Evolutionary conservation across 2,113 vertebrate species (phyloP).

Genomic region (Callocephalon fimbriatum): DNA sequence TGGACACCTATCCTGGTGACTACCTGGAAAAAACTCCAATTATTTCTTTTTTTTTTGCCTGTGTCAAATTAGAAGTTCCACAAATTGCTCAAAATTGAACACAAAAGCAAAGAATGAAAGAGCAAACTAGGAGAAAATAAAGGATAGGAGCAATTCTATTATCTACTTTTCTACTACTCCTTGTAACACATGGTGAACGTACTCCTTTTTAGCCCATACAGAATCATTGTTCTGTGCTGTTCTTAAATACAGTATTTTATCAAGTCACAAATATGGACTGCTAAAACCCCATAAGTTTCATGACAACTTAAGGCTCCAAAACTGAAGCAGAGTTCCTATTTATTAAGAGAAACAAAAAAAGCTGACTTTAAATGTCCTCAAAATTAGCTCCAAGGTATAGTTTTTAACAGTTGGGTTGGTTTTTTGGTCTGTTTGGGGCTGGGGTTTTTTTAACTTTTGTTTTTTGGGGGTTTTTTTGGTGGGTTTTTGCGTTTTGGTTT

Average conservation of each 20-base stretch:
- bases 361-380: background rate
- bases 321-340: background rate
- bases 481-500: background rate
- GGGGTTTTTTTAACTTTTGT: background rate
- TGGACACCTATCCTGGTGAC: background rate
- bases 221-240: background rate
- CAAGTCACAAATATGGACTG: background rate
- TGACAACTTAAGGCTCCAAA: background rate
- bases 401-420: background rate
- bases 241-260: background rate
- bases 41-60: background rate
- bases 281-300: background rate
- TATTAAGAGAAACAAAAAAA: background rate
- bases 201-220: background rate
- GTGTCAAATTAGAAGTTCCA: background rate
- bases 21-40: background rate
- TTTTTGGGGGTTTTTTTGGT: no score
- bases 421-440: background rate
- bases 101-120: background rate
- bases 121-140: background rate
- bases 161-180: background rate
- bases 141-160: background rate
- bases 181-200: background rate
- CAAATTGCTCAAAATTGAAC: background rate
- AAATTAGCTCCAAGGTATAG: background rate